These are phyloP conservation scores for Nemopilema nomurai DNA, from an alignment of 30 jellyfish, hydroid and myxozoan genomes.

Conservation along the genomic window DNA sequence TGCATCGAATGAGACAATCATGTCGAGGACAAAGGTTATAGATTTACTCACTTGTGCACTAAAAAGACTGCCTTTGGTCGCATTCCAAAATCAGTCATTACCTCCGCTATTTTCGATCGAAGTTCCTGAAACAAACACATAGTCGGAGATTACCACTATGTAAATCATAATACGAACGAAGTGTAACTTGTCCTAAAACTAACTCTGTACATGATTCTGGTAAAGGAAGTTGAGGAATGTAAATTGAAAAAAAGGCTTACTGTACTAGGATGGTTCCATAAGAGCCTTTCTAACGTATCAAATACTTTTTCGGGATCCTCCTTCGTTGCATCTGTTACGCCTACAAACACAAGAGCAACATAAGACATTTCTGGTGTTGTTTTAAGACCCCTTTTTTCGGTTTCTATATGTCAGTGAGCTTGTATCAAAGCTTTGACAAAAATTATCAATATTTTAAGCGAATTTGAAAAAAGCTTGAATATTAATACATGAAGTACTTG, in stretches of 20 bases:
- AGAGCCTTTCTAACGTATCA: conserved; percentile 60
- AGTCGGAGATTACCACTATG: not conserved
- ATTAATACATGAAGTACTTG: too few relatives aligned
- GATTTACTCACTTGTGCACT: conserved; percentile 50
- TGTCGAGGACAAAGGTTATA: not conserved
- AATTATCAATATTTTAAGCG: too few relatives aligned
- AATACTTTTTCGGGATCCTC: conserved; percentile 63
- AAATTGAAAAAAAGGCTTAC: conserved; percentile 9
- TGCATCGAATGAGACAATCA: not conserved
- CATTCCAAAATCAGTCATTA: conserved; percentile 69
- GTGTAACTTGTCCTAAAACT: too few relatives aligned
- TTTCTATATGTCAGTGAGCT: too few relatives aligned
- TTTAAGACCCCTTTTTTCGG: conserved; percentile 3
- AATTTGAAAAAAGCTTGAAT: too few relatives aligned
- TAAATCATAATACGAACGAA: not conserved
- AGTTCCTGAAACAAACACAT: conserved; percentile 41
- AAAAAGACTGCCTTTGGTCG: conserved; percentile 66
- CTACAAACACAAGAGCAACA: conserved; percentile 12
- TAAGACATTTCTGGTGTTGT: not conserved
- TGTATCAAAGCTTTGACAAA: too few relatives aligned
- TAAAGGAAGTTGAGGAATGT: not conserved
- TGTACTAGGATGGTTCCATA: conserved; percentile 89
- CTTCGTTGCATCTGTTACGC: conserved; percentile 43
- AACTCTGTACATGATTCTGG: too few relatives aligned
- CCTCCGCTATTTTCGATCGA: conserved; percentile 66